Conservation (phyloP, 2,797 vertebrate genomes). For the Diplodus sargus region DNA sequence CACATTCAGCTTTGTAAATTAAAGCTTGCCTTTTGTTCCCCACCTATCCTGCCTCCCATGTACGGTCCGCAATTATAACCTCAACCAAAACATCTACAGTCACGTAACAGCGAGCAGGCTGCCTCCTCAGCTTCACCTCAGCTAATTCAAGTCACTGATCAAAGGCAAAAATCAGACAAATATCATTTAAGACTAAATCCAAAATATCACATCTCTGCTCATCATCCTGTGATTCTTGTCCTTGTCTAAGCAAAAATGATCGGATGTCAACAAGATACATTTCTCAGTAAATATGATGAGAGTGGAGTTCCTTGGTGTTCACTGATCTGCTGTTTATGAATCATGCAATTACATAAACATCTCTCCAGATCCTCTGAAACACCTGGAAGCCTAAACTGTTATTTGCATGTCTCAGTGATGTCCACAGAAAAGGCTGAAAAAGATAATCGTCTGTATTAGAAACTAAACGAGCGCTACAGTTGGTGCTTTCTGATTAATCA, state of each 20-base stretch:
- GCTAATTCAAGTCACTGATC: too few species aligned
- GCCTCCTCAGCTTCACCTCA: too few species aligned
- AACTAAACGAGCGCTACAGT: background rate
- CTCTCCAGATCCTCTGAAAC: background rate
- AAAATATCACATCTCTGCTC: background rate
- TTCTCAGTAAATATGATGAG: background rate
- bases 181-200: too few species aligned
- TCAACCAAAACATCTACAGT: too few species aligned
- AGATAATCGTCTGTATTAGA: background rate
- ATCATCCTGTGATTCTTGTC: background rate
- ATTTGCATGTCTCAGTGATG: background rate
- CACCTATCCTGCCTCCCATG: too few species aligned
- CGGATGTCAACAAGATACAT: background rate
- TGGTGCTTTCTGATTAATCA: constrained; percentile 1
- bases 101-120: too few species aligned
- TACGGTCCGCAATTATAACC: too few species aligned
- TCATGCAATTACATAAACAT: background rate
- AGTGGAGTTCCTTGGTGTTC: background rate
- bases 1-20: too few species aligned
- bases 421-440: background rate
- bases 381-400: background rate
- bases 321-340: too few species aligned
- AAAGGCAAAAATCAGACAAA: too few species aligned
- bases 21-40: too few species aligned
- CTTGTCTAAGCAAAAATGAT: too few species aligned